Evolutionary conservation across 2,888 invertebrate species (phyloP), one percentile per base, ranked within the genome.

Genomic region (Acronicta leporina): DNA sequence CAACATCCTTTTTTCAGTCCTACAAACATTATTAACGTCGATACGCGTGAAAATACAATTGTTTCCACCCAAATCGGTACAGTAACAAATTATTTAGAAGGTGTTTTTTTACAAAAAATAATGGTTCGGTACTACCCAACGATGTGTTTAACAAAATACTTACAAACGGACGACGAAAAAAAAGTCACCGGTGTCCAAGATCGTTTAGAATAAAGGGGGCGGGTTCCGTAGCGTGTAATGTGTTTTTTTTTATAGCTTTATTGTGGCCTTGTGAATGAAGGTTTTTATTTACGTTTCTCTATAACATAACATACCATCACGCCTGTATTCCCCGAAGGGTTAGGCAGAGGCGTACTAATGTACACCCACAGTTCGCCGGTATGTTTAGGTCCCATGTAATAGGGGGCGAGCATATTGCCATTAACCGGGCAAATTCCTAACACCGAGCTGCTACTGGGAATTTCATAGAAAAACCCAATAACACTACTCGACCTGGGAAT

Each of bases 111-210:
- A 0, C 38, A 51, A 65, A 68, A 55, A 52, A n/a, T 44, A 11
- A 15, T n/a, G 3, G 13, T 48, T 20, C 43, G 44, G 42, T 63
- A 38, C 38, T 63, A 76, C 73, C 68, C 59, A 45, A 11, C 9
- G 47, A 44, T 68, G 57, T 79, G 77, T 79, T 68, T 59, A 61
- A 75, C 75, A 65, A 73, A 73, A 79, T 79, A 68, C 79, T 73
- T 68, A 75, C 61, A 72, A 75, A 52, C 56, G 55, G 33, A 5
- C 40, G 50, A 43, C 43, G 9, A 14, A 40, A 63, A 63, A 74
- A 74, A 75, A 74, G 35, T n/a, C 7, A 40, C 20, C 27, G 27
- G 5, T 10, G 38, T 68, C 49, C 7, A 68, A 46, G 73, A 15
- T 51, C 20, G 38, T 8, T 51, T 7, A 10, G 41, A 33, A 15